phyloP scores from a whole-genome alignment of 2,797 vertebrate species.

The Poecilia gillii region DNA sequence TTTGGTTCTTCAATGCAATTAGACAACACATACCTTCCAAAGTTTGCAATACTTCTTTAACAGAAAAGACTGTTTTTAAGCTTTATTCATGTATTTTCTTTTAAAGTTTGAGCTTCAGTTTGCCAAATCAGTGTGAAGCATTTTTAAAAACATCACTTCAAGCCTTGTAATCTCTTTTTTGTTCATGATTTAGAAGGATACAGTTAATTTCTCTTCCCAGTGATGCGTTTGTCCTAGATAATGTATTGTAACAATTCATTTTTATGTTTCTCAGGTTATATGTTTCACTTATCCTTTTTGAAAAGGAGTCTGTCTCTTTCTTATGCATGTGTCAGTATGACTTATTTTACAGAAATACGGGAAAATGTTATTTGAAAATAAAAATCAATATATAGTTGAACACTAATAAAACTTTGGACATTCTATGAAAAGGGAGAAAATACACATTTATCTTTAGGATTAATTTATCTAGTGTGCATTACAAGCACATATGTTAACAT shows the following conservation, averaged over 20 bases:
- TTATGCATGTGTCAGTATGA: constrained; percentile 58
- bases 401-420: constrained; percentile 25
- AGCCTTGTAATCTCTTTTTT: background rate
- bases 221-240: background rate
- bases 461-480: constrained; percentile 22
- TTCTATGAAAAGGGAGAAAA: constrained; percentile 13
- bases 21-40: background rate
- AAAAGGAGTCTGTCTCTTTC: constrained; percentile 2
- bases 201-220: background rate
- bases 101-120: background rate
- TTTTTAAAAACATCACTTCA: background rate
- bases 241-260: background rate
- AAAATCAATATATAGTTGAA: constrained; percentile 19
- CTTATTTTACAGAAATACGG: constrained; percentile 37
- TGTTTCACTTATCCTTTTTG: constrained; percentile 18
- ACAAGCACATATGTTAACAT: constrained; percentile 18
- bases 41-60: background rate
- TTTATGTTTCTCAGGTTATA: constrained; percentile 34
- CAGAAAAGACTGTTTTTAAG: background rate
- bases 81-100: background rate
- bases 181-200: background rate
- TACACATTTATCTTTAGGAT: constrained; percentile 8
- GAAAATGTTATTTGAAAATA: constrained; percentile 21
- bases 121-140: background rate
- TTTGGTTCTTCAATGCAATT: background rate